Base-by-base conservation (phyloP, 2,113 vertebrate genomes). In the Sylvilagus bachmani region DNA sequence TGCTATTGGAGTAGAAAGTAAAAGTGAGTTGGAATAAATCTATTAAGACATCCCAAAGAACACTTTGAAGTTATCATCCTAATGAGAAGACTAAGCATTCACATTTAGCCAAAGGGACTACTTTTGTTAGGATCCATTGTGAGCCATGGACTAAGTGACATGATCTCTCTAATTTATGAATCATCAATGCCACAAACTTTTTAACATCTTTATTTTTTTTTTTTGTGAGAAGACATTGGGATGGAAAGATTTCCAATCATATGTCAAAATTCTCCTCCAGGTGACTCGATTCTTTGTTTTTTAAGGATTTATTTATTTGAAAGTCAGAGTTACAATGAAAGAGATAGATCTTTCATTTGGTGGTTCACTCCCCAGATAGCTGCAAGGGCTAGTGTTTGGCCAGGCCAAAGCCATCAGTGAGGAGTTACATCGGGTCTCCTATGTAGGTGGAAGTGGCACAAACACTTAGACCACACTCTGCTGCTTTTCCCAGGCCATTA, bases 1-100 rank as follows among this genome's bases (percentile, higher is more conserved):
- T 83, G 33, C 9, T 24, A 6, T 75, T 85, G 77, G 62, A 75
- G 91, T 82, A 96, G 14, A 94, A 94, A 87, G n/a, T 22, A 36
- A 71, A 80, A 24, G 8, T 85, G 29, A 89, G 31, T 85, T 71
- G 74, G 25, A 13, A 38, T 78, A n/a, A 73, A 90, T 90, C 19
- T 24, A 9, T 31, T 85, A 85, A 92, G 58, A 83, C 3, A 79
- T 69, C 2, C 3, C 22, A 89, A 33, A 73, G 44, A 89, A 84
- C 70, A 6, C n/a, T 62, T 22, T 36, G 71, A 94, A 77, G 86
- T 87, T 66, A 73, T n/a, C n/a, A 49, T 78, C 25, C 5, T 64
- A 31, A 69, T 24, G 33, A 36, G 17, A 33, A 71, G 6, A 11
- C 5, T 9, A 22, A 78, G 24, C 67, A 83, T 78, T 78, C 73